Conservation (phyloP, 2,797 vertebrate species). For the Acestrorhynchus altus region DNA sequence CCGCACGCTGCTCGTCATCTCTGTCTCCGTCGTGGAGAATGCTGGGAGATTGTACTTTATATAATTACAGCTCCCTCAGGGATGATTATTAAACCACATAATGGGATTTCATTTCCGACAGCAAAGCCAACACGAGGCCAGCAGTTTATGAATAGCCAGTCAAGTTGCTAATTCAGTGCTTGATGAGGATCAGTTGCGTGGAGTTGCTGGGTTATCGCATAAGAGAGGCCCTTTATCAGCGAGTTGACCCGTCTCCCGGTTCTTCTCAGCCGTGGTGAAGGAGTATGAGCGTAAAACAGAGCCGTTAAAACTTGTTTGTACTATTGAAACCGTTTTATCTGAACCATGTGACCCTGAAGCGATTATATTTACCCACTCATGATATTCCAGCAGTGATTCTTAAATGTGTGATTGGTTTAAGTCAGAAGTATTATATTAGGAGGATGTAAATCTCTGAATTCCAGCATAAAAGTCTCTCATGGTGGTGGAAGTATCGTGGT, state of each 20-base stretch:
- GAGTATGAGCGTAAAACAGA: neutral
- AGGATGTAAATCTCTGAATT: no score
- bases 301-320: no score
- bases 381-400: no score
- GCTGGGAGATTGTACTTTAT: slow-evolving; percentile 46
- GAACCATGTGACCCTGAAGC: no score
- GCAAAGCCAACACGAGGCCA: slow-evolving; percentile 25
- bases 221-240: slow-evolving; percentile 18
- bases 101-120: slow-evolving; percentile 52
- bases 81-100: slow-evolving; percentile 29
- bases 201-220: neutral
- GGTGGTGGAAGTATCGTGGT: no score
- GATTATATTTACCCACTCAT: no score
- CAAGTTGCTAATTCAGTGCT: slow-evolving; percentile 18
- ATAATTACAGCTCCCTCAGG: slow-evolving; percentile 52
- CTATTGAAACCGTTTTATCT: no score
- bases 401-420: no score
- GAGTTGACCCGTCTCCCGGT: slow-evolving; percentile 9
- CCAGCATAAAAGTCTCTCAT: no score
- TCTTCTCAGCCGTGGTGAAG: neutral
- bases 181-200: slow-evolving; percentile 4
- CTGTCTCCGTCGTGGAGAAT: slow-evolving; percentile 10
- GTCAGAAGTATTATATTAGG: no score
- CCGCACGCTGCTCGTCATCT: slow-evolving; percentile 32
- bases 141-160: slow-evolving; percentile 45